Evolutionary conservation across 2,888 invertebrate species (phyloP).

Genomic region (Tinea trinotella): DNA sequence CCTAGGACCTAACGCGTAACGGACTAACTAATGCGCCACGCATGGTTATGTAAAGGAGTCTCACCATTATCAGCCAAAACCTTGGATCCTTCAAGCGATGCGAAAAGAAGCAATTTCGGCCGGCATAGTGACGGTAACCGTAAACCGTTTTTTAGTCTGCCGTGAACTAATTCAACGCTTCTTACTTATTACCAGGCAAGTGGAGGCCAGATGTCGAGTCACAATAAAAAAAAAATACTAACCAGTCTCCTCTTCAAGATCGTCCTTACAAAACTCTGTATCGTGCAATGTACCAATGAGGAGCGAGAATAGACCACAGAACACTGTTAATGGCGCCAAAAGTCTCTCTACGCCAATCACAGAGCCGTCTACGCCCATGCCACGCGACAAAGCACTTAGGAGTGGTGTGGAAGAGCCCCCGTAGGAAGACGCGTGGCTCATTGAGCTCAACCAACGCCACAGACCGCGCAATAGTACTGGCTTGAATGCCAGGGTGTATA

Average conservation of each 20-base stretch:
- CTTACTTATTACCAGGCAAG: no score
- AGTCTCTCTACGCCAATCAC: slow-evolving; percentile 77
- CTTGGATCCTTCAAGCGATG: no score
- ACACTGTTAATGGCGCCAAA: slow-evolving; percentile 84
- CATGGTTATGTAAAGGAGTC: no score
- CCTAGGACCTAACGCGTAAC: no score
- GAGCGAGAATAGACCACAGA: slow-evolving; percentile 86
- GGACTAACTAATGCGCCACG: no score
- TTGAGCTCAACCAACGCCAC: slow-evolving; percentile 75
- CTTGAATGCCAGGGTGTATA: slow-evolving; percentile 86
- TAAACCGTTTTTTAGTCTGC: no score
- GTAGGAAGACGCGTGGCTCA: slow-evolving; percentile 49
- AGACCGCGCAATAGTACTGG: slow-evolving; percentile 82
- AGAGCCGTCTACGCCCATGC: slow-evolving; percentile 68
- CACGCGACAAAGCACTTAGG: slow-evolving; percentile 77
- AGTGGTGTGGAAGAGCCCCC: slow-evolving; percentile 70
- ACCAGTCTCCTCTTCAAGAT: slow-evolving; percentile 56
- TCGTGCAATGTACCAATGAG: slow-evolving; percentile 88
- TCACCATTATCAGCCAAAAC: no score
- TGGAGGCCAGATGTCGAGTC: no score
- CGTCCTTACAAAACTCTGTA: slow-evolving; percentile 79
- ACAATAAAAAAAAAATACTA: no score
- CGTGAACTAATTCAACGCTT: no score
- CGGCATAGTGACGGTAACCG: no score
- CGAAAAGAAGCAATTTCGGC: no score